Base-by-base conservation (phyloP, 2,113 vertebrate genomes). In the Megaceryle maxima region DNA sequence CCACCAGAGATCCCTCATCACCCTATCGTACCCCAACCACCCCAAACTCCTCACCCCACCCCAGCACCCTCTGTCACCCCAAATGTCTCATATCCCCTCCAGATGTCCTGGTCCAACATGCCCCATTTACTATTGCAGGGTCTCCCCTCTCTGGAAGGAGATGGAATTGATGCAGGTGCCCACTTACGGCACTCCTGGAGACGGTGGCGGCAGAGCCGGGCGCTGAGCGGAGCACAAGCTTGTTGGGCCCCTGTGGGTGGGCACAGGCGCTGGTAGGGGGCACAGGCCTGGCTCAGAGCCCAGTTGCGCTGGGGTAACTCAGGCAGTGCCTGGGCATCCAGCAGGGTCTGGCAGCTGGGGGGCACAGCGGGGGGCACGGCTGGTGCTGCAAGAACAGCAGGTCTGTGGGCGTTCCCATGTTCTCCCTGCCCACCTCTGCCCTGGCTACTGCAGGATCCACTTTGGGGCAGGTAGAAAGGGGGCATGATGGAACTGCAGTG, bases 281-380 rank as follows among this genome's bases (percentile, higher is more conserved):
- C 98, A 88, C 99, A 99, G 24, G 97, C 97, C 94, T 98, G 98
- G 95, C 99, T 99, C 92, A 99, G 97, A 1, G 98, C 98, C 98
- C 98, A 98, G 87, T 98, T 98, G 91, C 98, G 97, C 91, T 98
- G 98, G 7, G 96, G 80, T 91, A 98, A 97, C n/a, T 98, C 97
- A 2, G 96, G 87, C 70, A 98, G 74, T 3, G 95, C 97, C 94
- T 98, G 98, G 50, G 98, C 98, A 73, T 97, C 97, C 74, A 96
- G 72, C 83, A 99, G 97, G 43, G 89, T 76, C 62, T 99, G 98
- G 95, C 99, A 99, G 87, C 96, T 98, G 37, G 99, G 98, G 85
- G 98, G 98, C 37, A 97, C 21, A 20, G 96, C 4, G 1, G 82
- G 76, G 24, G 67, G 79, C 35, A 96, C 46, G 1, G 97, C 95